Evolutionary conservation across 2,888 invertebrate species (phyloP).

Genomic region (Mantis religiosa): DNA sequence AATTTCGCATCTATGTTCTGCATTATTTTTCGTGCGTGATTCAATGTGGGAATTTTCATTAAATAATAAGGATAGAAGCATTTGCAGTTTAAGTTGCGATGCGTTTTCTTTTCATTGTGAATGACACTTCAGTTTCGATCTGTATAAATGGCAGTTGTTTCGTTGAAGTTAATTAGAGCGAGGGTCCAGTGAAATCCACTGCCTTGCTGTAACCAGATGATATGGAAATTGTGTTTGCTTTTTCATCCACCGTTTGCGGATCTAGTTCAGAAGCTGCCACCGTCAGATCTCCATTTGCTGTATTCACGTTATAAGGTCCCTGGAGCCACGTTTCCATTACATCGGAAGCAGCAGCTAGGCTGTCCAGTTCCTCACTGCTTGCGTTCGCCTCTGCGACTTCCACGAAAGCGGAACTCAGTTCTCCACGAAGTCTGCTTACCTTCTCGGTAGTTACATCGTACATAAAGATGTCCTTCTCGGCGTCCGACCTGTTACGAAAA

Average conservation of each 20-base stretch:
- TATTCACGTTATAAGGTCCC: not conserved
- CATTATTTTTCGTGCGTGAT: too few species aligned
- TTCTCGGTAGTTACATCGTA: constrained; percentile 71
- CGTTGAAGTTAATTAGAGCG: not conserved
- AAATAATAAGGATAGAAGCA: not conserved
- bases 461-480: constrained; percentile 78
- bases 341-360: constrained; percentile 31
- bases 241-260: not conserved
- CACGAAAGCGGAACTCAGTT: constrained; percentile 78
- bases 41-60: too few species aligned
- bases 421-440: constrained; percentile 74
- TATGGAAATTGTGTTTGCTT: not conserved
- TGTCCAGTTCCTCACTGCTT: constrained; percentile 53
- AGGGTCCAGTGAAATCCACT: not conserved
- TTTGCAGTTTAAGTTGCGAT: not conserved
- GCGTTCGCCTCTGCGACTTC: constrained; percentile 84
- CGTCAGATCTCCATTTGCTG: not conserved
- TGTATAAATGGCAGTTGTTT: not conserved
- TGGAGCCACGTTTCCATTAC: constrained; percentile 5
- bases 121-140: not conserved
- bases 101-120: not conserved
- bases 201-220: constrained; percentile 8
- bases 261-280: not conserved
- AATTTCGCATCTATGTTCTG: too few species aligned
- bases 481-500: constrained; percentile 19